Conservation (phyloP, 2,113 vertebrate species). For the Melozone crissalis region DNA sequence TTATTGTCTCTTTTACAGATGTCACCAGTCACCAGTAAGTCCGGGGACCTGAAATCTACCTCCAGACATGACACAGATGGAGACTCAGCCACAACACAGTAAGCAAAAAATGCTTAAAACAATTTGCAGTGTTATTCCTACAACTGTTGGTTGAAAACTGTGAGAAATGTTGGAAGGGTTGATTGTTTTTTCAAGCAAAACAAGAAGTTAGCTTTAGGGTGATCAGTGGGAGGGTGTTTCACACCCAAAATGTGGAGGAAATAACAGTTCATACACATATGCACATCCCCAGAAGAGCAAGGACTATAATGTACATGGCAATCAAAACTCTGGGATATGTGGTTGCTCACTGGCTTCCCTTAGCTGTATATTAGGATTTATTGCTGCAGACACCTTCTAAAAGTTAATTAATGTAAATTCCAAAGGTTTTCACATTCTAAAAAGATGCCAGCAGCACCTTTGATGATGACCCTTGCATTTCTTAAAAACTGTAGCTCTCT, state of each 20-base stretch:
- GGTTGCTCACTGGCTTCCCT: not conserved
- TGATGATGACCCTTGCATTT: not conserved
- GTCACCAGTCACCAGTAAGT: constrained; percentile 76
- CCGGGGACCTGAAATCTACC: constrained; percentile 77
- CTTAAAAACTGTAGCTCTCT: not conserved
- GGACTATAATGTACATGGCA: not conserved
- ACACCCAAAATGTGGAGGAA: not conserved
- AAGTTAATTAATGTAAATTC: not conserved
- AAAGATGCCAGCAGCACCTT: not conserved
- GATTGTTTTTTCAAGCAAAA: not conserved
- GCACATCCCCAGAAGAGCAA: not conserved
- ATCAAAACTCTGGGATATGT: not conserved
- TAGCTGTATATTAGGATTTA: not conserved
- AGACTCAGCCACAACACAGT: constrained; percentile 74
- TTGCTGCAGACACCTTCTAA: not conserved
- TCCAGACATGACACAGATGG: constrained; percentile 78
- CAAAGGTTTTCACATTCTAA: not conserved
- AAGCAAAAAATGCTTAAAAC: constrained; percentile 61
- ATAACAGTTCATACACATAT: not conserved
- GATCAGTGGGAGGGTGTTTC: not conserved
- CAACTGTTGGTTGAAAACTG: not conserved
- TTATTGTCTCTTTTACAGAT: constrained; percentile 73
- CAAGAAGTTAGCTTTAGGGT: not conserved
- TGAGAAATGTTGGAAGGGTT: not conserved
- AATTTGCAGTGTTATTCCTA: not conserved